Base-by-base conservation (phyloP, 2,113 vertebrate species). In the Edolisoma coerulescens region DNA sequence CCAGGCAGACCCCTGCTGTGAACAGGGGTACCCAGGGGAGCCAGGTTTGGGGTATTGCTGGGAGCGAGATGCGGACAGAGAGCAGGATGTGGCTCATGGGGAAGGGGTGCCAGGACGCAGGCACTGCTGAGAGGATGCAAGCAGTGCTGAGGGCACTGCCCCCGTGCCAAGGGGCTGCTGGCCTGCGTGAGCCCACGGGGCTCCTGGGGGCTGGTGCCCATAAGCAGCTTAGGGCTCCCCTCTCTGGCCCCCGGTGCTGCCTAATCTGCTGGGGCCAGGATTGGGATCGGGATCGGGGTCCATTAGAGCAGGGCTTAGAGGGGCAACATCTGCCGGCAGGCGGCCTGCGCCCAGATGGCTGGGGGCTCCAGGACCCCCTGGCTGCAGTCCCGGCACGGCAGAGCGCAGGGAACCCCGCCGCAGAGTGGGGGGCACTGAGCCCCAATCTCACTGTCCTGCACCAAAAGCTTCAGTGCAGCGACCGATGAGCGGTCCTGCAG, bases 171-270 rank as follows among this genome's bases (percentile, higher is more conserved):
- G 33, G 85, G 37, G 27, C 69, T 37, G 87, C 53, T 53, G 28
- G 53, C 74, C 53, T 2, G 19, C 6, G 23, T 12, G 12, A 35
- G 61, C 47, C 60, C 84, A 3, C 0, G 10, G 83, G 82, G 82
- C 61, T 83, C 32, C 69, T 0, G 30, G 90, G 92, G 90, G 64
- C 64, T 12, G 1, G 1, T 44, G 80, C 65, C 84, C 67, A 1
- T 91, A 96, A 96, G 92, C 84, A 30, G 92, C 92, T 95, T 95
- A 93, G 39, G 37, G 59, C 92, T 84, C 82, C 71, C 82, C 6
- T 84, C 45, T 20, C 27, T 5, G 19, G 86, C 65, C 87, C 86
- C 54, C 1, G 1, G 63, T 35, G 49, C 83, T n/a, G 56, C 84
- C 79, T 94, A 93, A 94, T 89, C 95, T 93, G 90, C 76, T 2